A percentile compares a stretch with the other conserved stretches of the same genome.
Evolutionary conservation across 53 echinoderm and acorn worm species (phyloP).

Genomic region (Mesocentrotus franciscanus): DNA sequence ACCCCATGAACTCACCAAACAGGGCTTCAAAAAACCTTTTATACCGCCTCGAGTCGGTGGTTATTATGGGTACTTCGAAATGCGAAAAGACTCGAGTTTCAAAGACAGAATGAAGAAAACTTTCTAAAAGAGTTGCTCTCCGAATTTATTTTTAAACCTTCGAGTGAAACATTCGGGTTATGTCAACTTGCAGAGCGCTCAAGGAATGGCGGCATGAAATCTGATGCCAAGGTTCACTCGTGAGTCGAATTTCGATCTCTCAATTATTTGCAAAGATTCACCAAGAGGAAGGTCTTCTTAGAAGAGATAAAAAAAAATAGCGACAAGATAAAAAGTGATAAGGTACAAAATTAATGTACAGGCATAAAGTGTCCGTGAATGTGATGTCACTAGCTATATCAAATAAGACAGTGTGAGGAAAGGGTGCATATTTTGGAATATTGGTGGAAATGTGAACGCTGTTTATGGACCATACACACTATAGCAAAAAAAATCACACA

Average conservation of each 20-base stretch:
- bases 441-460: not conserved
- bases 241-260: constrained; percentile 53
- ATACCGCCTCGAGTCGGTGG: not conserved
- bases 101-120: not conserved
- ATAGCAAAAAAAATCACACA: too few species aligned
- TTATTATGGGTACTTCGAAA: not conserved
- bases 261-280: constrained; percentile 40
- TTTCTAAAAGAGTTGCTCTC: not conserved
- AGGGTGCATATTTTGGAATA: not conserved
- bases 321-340: not conserved
- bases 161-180: constrained; percentile 55
- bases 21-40: not conserved
- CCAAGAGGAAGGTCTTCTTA: not conserved
- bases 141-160: constrained; percentile 41
- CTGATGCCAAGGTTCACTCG: constrained; percentile 34
- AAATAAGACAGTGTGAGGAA: not conserved
- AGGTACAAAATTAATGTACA: not conserved
- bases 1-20: not conserved
- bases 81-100: not conserved
- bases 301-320: not conserved
- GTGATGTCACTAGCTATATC: not conserved
- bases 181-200: constrained; percentile 43
- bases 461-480: too few species aligned
- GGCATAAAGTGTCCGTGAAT: not conserved
- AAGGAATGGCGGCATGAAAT: constrained; percentile 24